A percentile compares a stretch with the other conserved stretches of the same genome.
These are phyloP conservation scores for Micrastur ruficollis DNA, from an alignment of 2,797 vertebrate species.

Conservation along the genomic window DNA sequence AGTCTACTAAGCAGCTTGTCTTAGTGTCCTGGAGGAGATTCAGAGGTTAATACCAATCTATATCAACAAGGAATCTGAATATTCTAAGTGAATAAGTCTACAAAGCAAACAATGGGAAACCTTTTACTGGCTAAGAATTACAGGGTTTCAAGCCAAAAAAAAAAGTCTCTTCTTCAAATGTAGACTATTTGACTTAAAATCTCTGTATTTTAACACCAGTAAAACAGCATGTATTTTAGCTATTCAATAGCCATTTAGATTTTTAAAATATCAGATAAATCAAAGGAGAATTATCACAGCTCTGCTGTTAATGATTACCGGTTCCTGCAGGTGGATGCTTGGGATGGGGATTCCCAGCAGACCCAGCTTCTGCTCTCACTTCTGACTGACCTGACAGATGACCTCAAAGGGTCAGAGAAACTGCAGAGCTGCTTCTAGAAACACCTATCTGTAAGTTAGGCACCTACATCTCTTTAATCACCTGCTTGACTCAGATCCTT, in stretches of 20 bases:
- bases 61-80: neutral
- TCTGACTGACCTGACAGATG: neutral
- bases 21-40: neutral
- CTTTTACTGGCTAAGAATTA: neutral
- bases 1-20: neutral
- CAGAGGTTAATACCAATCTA: neutral
- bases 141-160: neutral
- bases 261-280: neutral
- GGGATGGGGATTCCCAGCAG: neutral
- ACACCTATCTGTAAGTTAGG: neutral
- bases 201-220: neutral
- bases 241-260: neutral
- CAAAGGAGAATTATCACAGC: neutral
- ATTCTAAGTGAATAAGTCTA: neutral
- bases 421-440: neutral
- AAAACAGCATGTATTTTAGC: neutral
- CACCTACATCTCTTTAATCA: neutral
- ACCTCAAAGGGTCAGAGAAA: neutral
- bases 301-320: neutral
- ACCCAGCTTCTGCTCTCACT: neutral
- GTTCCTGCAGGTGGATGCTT: neutral
- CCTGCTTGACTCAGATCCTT: neutral
- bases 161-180: neutral
- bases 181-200: neutral
- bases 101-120: neutral